Evolutionary conservation across 2,888 invertebrate species (phyloP), one percentile per base, ranked within the genome.

Genomic region (Monopis laevigella): DNA sequence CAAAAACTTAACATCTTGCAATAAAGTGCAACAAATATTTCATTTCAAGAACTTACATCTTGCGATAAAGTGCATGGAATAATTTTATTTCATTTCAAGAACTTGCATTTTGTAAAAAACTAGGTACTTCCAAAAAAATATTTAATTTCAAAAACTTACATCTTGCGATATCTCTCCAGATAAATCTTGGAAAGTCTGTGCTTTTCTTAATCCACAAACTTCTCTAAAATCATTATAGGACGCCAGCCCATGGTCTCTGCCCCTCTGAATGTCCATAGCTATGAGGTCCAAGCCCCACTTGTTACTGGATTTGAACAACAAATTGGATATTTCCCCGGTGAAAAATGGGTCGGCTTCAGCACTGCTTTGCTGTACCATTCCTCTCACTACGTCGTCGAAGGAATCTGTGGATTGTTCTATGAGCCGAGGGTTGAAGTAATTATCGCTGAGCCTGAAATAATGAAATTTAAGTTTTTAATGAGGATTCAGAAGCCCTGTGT

Each of bases 181-280:
- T 51, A 89, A 87, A 49, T 90, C 92, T 51, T 87, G 82, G 73
- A 92, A 93, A 1, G 64, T 68, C 16, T 65, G 67, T 0, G 91
- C 93, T 53, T 84, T 85, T 3, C 74, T 77, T 12, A 93, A 60
- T 3, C 92, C 91, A 56, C 93, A 92, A 52, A 88, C 86, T 50
- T 88, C 86, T 51, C 97, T 85, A 70, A 83, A 36, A 36, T 83
- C 82, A 53, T 86, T 87, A 59, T 87, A 87, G 2, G 84, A 81
- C 1, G 82, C 84, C 21, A 88, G 59, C 2, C 87, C 87, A 53
- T 88, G 87, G 50, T 88, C 87, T 45, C 87, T 62, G 17, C 86
- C 86, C 34, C 87, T 64, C 55, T 88, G 87, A 43, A 87, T 82
- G 49, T 87, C 86, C 57, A 87, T 82, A 2, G 87, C 82, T 34